Percentiles rank a stretch among this genome's conserved stretches.
Conservation (phyloP, 2,888 invertebrate species). For the Leistus spinibarbis region DNA sequence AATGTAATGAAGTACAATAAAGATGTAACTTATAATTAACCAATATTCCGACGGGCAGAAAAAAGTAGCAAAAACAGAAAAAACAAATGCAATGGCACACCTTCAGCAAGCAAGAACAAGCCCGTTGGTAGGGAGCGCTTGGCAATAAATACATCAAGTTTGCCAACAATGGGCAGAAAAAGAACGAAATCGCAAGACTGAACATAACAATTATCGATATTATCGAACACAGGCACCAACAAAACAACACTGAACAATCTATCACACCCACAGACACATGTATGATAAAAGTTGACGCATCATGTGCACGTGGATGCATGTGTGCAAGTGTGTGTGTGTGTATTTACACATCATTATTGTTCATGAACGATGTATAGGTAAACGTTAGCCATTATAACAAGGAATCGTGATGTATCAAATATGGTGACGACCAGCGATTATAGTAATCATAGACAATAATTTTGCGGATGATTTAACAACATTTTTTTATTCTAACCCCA, state of each 20-base stretch:
- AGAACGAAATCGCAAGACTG: background rate
- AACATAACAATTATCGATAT: conserved; percentile 11
- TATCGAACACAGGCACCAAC: background rate
- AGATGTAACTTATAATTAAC: background rate
- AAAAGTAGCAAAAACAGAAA: background rate
- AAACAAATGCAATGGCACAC: background rate
- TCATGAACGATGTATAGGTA: background rate
- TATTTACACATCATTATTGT: conserved; percentile 7
- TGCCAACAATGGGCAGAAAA: conserved; percentile 3
- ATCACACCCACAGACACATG: background rate
- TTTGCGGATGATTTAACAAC: background rate
- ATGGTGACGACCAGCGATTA: background rate
- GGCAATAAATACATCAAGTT: conserved; percentile 1
- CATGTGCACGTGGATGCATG: background rate
- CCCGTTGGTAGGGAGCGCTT: background rate
- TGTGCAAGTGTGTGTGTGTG: background rate
- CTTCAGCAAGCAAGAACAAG: background rate
- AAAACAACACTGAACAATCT: background rate
- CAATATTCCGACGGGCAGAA: background rate
- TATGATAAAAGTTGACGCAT: background rate
- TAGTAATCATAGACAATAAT: background rate
- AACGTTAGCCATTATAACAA: conserved; percentile 8
- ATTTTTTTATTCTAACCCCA: background rate
- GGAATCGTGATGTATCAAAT: background rate
- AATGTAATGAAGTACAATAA: background rate